Percentiles rank a stretch among this genome's conserved stretches.
phyloP scores from a whole-genome alignment of 2,888 invertebrate species.

The Chalcosyrphus nemorum region DNA sequence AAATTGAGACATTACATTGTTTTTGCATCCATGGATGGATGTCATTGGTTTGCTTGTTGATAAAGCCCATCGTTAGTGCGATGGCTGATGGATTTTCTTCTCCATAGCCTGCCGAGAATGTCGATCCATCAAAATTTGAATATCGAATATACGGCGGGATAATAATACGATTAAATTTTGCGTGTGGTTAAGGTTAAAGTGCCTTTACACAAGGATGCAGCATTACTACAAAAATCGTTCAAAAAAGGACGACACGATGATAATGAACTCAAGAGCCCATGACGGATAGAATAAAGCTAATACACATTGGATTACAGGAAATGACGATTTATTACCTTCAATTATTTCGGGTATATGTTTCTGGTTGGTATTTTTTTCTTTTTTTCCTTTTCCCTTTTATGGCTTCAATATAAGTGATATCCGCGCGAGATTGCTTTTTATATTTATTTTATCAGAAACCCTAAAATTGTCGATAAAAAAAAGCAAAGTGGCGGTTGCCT shows the following conservation, averaged over 20 bases:
- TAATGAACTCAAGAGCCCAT: background rate
- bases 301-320: background rate
- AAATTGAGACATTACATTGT: conserved; percentile 49
- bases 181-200: background rate
- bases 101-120: no score
- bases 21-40: conserved; percentile 16
- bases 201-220: background rate
- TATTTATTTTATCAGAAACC: background rate
- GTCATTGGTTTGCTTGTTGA: conserved; percentile 8
- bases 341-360: background rate
- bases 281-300: background rate
- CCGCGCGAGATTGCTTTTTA: background rate
- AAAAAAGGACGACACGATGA: background rate
- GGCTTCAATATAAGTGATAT: background rate
- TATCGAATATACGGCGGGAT: background rate
- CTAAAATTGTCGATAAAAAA: no score
- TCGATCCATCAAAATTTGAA: conserved; percentile 38
- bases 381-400: background rate
- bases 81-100: background rate
- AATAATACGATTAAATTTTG: conserved; percentile 1
- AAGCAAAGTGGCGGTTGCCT: background rate
- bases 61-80: background rate
- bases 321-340: background rate
- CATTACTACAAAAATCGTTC: background rate
- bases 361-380: background rate